These are phyloP conservation scores for Thrips palmi DNA, from an alignment of 1,140 invertebrate species.

Conservation along the genomic window DNA sequence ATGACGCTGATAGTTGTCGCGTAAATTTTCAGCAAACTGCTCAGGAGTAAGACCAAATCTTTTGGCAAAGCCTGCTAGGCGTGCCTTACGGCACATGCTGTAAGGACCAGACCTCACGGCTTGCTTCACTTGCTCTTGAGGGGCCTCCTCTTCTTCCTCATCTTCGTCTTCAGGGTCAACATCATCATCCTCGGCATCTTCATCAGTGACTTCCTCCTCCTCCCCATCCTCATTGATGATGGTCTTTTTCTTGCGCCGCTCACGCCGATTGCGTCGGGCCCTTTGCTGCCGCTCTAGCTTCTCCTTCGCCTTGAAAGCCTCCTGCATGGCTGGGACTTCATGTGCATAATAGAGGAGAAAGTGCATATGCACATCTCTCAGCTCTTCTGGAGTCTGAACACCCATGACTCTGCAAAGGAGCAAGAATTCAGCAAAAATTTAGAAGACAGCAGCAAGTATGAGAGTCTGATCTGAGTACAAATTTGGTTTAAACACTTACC, in stretches of 20 bases:
- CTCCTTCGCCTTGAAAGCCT: constrained; percentile 31
- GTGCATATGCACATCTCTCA: constrained; percentile 83
- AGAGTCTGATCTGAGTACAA: constrained; percentile 3
- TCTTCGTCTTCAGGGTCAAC: constrained; percentile 30
- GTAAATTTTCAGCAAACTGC: constrained; percentile 91
- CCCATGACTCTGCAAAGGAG: constrained; percentile 33
- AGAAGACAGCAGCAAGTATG: background rate
- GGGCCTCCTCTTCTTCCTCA: constrained; percentile 34
- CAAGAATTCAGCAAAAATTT: background rate
- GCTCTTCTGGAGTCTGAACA: constrained; percentile 75
- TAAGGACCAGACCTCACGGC: constrained; percentile 75
- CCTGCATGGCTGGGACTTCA: constrained; percentile 28
- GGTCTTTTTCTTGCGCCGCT: constrained; percentile 24
- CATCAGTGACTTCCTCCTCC: constrained; percentile 29
- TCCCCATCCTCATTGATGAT: constrained; percentile 26
- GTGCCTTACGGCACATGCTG: constrained; percentile 63
- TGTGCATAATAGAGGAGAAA: constrained; percentile 84
- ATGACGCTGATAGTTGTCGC: constrained; percentile 92
- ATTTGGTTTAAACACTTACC: constrained; percentile 19
- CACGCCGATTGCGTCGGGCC: constrained; percentile 33
- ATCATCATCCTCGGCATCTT: constrained; percentile 28
- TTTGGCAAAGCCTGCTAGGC: constrained; percentile 68
- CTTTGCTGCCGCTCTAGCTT: constrained; percentile 20
- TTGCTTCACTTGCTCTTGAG: constrained; percentile 53
- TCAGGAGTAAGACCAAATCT: constrained; percentile 90